phyloP scores from a whole-genome alignment of 1,140 invertebrate genomes.

The Bombus affinis region DNA sequence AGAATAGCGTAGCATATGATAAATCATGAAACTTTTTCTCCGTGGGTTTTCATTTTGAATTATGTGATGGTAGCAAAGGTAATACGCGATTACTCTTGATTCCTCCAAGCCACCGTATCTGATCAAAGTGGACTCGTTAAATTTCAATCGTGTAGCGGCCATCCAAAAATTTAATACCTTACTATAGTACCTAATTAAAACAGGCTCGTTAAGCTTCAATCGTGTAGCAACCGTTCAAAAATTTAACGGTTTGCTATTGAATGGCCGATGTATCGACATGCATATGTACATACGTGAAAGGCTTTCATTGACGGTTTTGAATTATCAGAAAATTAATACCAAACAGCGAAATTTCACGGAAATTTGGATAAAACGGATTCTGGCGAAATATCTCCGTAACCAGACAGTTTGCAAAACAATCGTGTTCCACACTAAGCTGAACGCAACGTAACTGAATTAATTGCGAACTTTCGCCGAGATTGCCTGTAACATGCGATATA shows the following conservation, averaged over 20 bases:
- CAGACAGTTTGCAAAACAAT: conserved; percentile 11
- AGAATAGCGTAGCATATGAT: no score
- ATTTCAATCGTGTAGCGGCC: no score
- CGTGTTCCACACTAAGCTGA: background rate
- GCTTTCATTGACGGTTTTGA: background rate
- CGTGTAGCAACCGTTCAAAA: background rate
- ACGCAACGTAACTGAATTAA: conserved; percentile 13
- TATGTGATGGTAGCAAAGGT: no score
- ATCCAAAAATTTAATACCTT: no score
- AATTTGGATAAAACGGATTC: background rate
- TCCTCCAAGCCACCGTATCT: no score
- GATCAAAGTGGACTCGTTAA: no score
- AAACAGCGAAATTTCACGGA: background rate
- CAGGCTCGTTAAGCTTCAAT: background rate
- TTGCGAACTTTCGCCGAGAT: conserved; percentile 6
- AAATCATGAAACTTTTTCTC: no score
- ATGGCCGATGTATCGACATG: background rate
- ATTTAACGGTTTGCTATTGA: background rate
- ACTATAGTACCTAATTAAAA: background rate
- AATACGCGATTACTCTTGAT: no score
- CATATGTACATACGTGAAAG: background rate
- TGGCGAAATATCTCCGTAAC: background rate
- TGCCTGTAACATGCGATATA: conserved; percentile 10
- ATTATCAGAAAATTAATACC: background rate
- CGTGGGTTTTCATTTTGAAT: no score